These are phyloP conservation scores for Mimas tiliae DNA, from an alignment of 2,888 invertebrate genomes.

Conservation along the genomic window DNA sequence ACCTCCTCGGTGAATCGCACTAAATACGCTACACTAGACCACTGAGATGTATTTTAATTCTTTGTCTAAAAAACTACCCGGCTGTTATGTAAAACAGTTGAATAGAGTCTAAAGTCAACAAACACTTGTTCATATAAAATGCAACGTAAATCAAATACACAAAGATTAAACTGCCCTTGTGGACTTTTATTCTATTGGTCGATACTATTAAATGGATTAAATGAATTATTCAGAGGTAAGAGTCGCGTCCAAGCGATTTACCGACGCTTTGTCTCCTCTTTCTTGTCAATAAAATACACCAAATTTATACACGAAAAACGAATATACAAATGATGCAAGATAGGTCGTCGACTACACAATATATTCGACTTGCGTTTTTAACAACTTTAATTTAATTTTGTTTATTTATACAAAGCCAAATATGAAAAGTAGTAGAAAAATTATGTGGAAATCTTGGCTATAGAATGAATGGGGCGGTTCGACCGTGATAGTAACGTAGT, in stretches of 20 bases:
- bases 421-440: too few species aligned
- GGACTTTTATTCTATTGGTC: conserved; percentile 47
- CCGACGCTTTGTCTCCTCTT: conserved; percentile 35
- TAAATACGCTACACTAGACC: too few species aligned
- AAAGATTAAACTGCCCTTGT: conserved; percentile 51
- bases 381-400: too few species aligned
- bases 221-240: conserved; percentile 76
- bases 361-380: neutral
- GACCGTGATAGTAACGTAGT: too few species aligned
- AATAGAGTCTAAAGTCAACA: conserved; percentile 33
- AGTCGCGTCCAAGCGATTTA: conserved; percentile 58
- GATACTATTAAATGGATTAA: conserved; percentile 74
- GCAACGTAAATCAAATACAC: conserved; percentile 48
- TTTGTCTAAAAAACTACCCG: too few species aligned
- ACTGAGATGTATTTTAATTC: too few species aligned
- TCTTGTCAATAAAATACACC: conserved; percentile 24
- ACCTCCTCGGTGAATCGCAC: too few species aligned
- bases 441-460: too few species aligned
- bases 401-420: too few species aligned
- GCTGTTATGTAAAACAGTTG: too few species aligned
- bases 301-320: conserved; percentile 31
- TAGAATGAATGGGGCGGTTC: too few species aligned
- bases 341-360: neutral
- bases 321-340: conserved; percentile 21
- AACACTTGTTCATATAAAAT: conserved; percentile 42